Percentiles rank a stretch among this genome's conserved stretches.
These are phyloP conservation scores for Poecilia picta DNA, from an alignment of 2,797 vertebrate species.

Conservation along the genomic window DNA sequence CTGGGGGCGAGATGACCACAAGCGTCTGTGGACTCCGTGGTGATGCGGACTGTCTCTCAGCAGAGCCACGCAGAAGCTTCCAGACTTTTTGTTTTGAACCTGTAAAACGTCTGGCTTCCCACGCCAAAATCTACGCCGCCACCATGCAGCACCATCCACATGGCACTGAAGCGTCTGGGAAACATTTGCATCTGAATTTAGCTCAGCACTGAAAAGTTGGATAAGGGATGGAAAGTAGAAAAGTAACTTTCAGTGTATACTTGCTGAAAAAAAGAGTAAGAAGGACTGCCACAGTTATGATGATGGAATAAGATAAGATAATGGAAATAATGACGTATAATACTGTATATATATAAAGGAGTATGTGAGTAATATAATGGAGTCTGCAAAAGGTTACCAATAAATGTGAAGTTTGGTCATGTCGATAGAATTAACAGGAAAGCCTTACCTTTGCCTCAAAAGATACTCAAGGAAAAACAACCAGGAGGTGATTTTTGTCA, in stretches of 20 bases:
- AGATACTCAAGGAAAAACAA: not conserved
- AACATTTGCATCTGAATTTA: not conserved
- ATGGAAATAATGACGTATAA: not conserved
- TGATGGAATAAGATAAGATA: not conserved
- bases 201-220: not conserved
- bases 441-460: not conserved
- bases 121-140: conserved; percentile 65
- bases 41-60: conserved; percentile 5
- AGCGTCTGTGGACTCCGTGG: conserved; percentile 24
- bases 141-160: conserved; percentile 20
- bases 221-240: not conserved
- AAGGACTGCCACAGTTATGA: not conserved
- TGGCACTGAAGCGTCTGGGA: conserved; percentile 23
- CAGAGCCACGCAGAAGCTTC: conserved; percentile 13
- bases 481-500: not conserved
- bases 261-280: not conserved
- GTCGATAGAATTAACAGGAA: not conserved
- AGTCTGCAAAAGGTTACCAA: not conserved
- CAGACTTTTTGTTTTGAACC: conserved; percentile 24
- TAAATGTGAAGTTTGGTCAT: not conserved
- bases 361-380: not conserved
- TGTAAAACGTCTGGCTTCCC: conserved; percentile 61
- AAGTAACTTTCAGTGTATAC: not conserved
- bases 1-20: conserved; percentile 49
- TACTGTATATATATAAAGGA: no score